phyloP scores from a whole-genome alignment of 2,797 vertebrate species.

The Notamacropus eugenii region DNA sequence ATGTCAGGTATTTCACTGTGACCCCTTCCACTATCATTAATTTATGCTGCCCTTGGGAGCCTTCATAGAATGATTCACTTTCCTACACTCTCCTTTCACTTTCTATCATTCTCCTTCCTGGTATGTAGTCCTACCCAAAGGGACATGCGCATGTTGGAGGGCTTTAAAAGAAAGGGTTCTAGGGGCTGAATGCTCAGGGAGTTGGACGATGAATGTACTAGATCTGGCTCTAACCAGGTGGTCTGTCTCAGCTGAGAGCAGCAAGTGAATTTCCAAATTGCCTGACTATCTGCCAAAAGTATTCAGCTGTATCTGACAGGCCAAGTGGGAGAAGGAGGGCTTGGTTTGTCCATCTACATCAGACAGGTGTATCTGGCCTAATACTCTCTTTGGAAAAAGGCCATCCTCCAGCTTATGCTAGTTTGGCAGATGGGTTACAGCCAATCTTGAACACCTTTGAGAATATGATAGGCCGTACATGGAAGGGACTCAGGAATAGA shows the following conservation, averaged over 20 bases:
- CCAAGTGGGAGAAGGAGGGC: background rate
- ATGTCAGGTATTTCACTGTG: background rate
- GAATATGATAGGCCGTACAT: background rate
- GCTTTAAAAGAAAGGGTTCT: background rate
- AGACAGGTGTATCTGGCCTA: background rate
- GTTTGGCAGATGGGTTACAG: constrained; percentile 1
- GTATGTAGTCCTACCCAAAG: background rate
- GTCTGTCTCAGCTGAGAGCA: constrained; percentile 21
- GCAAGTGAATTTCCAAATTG: constrained; percentile 45
- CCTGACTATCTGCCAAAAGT: background rate
- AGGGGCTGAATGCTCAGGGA: constrained; percentile 27
- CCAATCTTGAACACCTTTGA: constrained; percentile 22
- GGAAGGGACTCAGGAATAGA: constrained; percentile 23
- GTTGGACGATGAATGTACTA: constrained; percentile 7
- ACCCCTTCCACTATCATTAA: background rate
- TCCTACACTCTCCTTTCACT: background rate
- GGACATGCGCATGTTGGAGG: background rate
- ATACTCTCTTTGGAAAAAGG: background rate
- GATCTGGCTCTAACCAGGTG: constrained; percentile 13
- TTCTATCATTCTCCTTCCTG: background rate
- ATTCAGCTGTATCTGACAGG: constrained; percentile 27
- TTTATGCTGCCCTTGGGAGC: background rate
- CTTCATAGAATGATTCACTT: background rate
- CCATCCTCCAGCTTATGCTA: constrained; percentile 10
- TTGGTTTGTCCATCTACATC: background rate